These are phyloP conservation scores for Lasioglossum lativentre DNA, from an alignment of 2,888 invertebrate species.

Conservation along the genomic window DNA sequence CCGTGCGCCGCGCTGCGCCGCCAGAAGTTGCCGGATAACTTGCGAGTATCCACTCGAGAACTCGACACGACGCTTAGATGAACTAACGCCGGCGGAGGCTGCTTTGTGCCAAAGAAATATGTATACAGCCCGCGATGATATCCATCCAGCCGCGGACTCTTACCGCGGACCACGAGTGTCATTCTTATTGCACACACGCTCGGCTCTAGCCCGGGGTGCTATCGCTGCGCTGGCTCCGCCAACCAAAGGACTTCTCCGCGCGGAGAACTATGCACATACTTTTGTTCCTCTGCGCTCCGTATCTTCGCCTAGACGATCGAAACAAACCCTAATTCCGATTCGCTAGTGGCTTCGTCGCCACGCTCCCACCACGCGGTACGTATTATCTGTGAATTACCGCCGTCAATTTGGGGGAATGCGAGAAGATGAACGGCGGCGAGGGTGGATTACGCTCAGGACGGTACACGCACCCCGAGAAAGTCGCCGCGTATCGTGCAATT, in stretches of 20 bases:
- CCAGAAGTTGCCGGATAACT: constrained; percentile 34
- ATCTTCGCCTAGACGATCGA: neutral
- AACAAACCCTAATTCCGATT: neutral
- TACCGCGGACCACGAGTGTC: constrained; percentile 23
- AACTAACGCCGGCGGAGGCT: constrained; percentile 32
- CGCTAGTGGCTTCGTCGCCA: constrained; percentile 18
- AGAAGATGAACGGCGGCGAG: constrained; percentile 41
- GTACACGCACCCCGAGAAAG: constrained; percentile 45
- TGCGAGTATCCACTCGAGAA: constrained; percentile 60
- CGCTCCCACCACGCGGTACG: constrained; percentile 32
- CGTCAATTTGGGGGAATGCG: constrained; percentile 40
- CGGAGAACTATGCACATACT: neutral
- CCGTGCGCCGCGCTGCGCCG: too few species aligned
- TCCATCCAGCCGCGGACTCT: constrained; percentile 43
- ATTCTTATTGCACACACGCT: constrained; percentile 18
- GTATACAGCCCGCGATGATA: constrained; percentile 10
- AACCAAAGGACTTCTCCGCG: neutral
- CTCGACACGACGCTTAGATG: constrained; percentile 37
- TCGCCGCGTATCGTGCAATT: constrained; percentile 61
- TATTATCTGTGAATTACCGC: constrained; percentile 45
- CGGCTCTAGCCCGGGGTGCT: constrained; percentile 14
- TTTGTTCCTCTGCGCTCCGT: too few species aligned
- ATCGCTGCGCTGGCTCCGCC: neutral
- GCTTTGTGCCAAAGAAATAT: constrained; percentile 27
- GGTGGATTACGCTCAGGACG: constrained; percentile 36